Conservation (phyloP, 2,797 vertebrate species). For the Sparus aurata region DNA sequence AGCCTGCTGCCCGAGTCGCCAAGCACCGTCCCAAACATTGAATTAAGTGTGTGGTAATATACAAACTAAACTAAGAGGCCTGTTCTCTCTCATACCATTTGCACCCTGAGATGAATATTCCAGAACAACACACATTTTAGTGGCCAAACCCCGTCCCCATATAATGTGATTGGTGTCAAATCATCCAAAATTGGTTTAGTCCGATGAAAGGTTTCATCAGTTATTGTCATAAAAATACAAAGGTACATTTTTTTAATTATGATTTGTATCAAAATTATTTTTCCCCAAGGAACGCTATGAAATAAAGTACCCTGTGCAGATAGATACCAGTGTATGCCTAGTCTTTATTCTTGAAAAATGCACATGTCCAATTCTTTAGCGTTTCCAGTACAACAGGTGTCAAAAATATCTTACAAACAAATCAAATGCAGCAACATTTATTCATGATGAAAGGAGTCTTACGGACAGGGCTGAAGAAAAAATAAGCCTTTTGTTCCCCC, state of each 20-base stretch:
- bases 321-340: conserved; percentile 86
- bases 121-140: conserved; percentile 82
- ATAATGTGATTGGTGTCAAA: conserved; percentile 78
- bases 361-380: conserved; percentile 78
- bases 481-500: conserved; percentile 67
- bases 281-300: conserved; percentile 81
- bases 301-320: conserved; percentile 90
- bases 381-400: conserved; percentile 89
- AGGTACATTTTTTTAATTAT: conserved; percentile 79
- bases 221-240: conserved; percentile 89
- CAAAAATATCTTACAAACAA: conserved; percentile 90
- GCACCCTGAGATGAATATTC: conserved; percentile 89
- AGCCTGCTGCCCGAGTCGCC: conserved; percentile 66
- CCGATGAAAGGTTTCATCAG: conserved; percentile 78
- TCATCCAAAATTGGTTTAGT: conserved; percentile 83
- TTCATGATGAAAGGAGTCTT: conserved; percentile 90
- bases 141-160: conserved; percentile 74
- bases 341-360: conserved; percentile 83
- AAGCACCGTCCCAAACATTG: conserved; percentile 71
- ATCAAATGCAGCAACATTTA: conserved; percentile 87
- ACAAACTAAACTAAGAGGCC: conserved; percentile 75
- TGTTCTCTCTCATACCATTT: conserved; percentile 82
- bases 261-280: conserved; percentile 86
- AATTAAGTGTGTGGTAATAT: conserved; percentile 70
- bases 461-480: conserved; percentile 88